Evolutionary conservation across 2,797 vertebrate species (phyloP).

Genomic region (Syngnathus rostellatus): DNA sequence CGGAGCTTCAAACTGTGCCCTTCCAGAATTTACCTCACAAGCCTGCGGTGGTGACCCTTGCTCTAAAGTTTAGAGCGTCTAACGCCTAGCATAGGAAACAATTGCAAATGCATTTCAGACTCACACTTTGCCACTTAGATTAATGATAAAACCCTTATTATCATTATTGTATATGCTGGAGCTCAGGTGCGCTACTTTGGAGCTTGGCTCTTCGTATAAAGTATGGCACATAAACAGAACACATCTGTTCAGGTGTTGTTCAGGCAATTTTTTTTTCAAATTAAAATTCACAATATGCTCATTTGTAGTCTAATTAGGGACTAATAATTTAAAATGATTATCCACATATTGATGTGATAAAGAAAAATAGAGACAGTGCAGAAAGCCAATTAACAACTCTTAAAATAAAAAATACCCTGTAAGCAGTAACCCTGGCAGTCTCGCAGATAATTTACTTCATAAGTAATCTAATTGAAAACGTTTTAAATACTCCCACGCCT

Average conservation of each 20-base stretch:
- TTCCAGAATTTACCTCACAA: constrained; percentile 25
- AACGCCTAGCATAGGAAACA: too few relatives aligned
- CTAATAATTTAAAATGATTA: not conserved
- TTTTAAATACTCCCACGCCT: not conserved
- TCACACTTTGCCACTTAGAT: too few relatives aligned
- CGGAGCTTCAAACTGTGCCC: constrained; percentile 44
- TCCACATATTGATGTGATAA: too few relatives aligned
- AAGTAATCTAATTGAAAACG: not conserved
- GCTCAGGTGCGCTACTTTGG: too few relatives aligned
- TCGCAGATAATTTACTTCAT: not conserved
- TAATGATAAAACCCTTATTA: too few relatives aligned
- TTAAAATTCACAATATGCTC: not conserved
- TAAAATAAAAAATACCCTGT: not conserved
- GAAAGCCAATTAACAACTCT: not conserved
- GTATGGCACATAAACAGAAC: too few relatives aligned
- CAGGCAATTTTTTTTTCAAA: not conserved
- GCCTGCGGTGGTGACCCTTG: too few relatives aligned
- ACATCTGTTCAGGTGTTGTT: not conserved
- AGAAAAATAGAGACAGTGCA: not conserved
- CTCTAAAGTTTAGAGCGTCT: too few relatives aligned
- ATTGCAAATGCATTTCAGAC: too few relatives aligned
- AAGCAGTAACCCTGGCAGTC: not conserved
- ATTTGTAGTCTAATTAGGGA: too few relatives aligned
- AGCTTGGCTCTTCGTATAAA: too few relatives aligned
- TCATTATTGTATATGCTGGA: too few relatives aligned